Evolutionary conservation across 2,113 vertebrate genomes (phyloP).

Genomic region (Gallinago jamesoni): DNA sequence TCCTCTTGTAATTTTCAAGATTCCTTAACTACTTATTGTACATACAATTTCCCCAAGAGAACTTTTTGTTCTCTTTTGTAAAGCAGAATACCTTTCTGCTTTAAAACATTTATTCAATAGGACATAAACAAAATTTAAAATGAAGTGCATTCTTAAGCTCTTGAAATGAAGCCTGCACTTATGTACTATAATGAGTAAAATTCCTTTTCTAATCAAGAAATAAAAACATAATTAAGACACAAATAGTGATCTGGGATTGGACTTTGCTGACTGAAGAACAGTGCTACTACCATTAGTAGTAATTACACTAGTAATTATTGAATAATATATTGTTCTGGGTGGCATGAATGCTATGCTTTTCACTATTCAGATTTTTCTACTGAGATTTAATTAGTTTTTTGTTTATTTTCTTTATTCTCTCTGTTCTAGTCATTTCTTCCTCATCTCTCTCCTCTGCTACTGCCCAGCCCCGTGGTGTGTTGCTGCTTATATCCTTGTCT

Average conservation of each 20-base stretch:
- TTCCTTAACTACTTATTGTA: neutral
- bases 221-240: neutral
- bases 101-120: neutral
- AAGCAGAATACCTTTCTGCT: neutral
- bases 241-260: neutral
- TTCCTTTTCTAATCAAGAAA: neutral
- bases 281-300: neutral
- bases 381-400: neutral
- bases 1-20: neutral
- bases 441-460: neutral
- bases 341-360: neutral
- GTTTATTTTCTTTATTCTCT: neutral
- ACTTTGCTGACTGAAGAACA: neutral
- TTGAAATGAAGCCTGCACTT: neutral
- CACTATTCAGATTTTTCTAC: neutral
- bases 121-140: neutral
- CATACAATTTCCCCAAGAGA: neutral
- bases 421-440: neutral
- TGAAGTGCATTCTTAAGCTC: neutral
- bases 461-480: neutral
- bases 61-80: too few relatives aligned
- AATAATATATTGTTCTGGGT: neutral
- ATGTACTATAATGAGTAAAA: neutral
- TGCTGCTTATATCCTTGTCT: neutral
- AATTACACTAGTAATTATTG: neutral